A percentile compares a stretch with the other conserved stretches of the same genome.
Evolutionary conservation across 2,797 vertebrate genomes (phyloP).

Genomic region (Neosilurus mollespiculum): DNA sequence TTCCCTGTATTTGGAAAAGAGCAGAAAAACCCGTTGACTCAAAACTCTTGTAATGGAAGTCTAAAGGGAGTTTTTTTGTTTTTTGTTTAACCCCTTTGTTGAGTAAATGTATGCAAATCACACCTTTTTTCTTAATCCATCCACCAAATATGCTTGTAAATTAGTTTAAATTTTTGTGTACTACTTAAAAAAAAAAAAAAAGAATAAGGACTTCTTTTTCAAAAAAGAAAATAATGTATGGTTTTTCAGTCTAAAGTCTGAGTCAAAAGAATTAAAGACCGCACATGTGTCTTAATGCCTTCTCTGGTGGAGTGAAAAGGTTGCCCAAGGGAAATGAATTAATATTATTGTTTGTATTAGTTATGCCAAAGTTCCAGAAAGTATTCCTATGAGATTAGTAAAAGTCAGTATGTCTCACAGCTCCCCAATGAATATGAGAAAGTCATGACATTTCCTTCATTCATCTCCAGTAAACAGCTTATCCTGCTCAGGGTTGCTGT

Average conservation of each 20-base stretch:
- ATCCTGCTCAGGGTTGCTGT: not conserved
- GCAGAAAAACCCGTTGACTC: not conserved
- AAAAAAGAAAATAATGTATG: not conserved
- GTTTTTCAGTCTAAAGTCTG: not conserved
- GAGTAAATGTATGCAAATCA: not conserved
- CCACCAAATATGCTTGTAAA: not conserved
- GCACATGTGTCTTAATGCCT: not conserved
- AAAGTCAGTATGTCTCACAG: not conserved
- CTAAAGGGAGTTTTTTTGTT: too few species aligned
- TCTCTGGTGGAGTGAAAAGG: not conserved
- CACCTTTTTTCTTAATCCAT: not conserved
- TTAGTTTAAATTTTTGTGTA: not conserved
- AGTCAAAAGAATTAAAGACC: not conserved
- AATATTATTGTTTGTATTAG: not conserved
- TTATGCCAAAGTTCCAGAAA: not conserved
- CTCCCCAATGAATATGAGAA: constrained; percentile 8
- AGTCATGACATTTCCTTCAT: constrained; percentile 9
- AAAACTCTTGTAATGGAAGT: not conserved
- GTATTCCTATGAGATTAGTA: constrained; percentile 14
- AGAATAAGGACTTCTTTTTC: not conserved
- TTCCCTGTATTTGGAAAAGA: not conserved
- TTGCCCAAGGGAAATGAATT: not conserved
- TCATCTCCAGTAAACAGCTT: not conserved
- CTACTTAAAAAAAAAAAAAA: too few species aligned
- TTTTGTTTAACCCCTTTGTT: too few species aligned